A percentile compares a stretch with the other conserved stretches of the same genome.
Evolutionary conservation across 2,797 vertebrate genomes (phyloP).

Genomic region (Fratercula arctica): DNA sequence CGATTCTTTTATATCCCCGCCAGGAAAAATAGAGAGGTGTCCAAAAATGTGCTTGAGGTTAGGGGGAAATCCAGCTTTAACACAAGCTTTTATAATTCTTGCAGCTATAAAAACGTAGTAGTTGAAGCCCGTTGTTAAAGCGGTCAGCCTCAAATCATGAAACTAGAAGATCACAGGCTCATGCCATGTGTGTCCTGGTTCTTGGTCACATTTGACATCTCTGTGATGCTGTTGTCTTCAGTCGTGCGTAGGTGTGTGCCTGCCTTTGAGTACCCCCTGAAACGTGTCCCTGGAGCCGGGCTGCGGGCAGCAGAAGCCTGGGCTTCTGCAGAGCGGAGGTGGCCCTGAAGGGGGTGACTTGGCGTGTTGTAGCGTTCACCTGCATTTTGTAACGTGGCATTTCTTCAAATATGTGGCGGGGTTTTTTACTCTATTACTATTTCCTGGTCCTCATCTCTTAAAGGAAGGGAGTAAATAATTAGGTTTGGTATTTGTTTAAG

Average conservation of each 20-base stretch:
- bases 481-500: neutral
- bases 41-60: neutral
- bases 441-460: neutral
- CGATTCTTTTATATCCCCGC: neutral
- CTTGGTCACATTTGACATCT: neutral
- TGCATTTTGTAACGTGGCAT: neutral
- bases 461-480: neutral
- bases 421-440: neutral
- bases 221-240: neutral
- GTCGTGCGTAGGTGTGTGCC: rapidly evolving
- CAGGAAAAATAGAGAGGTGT: neutral
- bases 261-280: neutral
- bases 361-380: rapidly evolving
- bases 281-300: neutral
- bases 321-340: neutral
- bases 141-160: neutral
- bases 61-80: neutral
- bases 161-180: neutral
- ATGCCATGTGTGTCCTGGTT: neutral
- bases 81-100: neutral
- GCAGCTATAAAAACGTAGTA: neutral
- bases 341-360: neutral
- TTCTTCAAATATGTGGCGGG: neutral
- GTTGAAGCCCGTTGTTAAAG: neutral
- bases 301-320: neutral